Evolutionary conservation across 2,888 invertebrate genomes (phyloP).

Genomic region (Ennomos quercinarius): DNA sequence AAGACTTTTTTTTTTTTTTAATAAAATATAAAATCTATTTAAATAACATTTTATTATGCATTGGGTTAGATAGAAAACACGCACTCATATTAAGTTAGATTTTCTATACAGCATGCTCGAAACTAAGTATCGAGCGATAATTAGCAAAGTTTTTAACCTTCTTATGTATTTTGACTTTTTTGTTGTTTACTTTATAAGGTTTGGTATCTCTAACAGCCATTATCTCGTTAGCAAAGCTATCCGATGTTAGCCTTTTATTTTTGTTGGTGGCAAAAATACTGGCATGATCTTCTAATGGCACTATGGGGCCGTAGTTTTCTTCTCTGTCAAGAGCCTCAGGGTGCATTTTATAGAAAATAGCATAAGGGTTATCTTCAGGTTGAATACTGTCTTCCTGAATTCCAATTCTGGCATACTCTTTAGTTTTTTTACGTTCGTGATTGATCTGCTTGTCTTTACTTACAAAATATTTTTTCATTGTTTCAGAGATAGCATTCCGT

Average conservation of each 20-base stretch:
- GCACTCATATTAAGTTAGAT: neutral
- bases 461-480: constrained; percentile 51
- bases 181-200: constrained; percentile 14
- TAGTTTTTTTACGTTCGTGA: constrained; percentile 34
- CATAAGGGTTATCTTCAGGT: constrained; percentile 55
- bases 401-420: constrained; percentile 44
- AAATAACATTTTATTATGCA: constrained; percentile 1
- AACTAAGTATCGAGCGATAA: neutral
- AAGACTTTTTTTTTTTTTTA: too few relatives aligned
- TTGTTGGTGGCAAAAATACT: constrained; percentile 20
- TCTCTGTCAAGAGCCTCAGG: constrained; percentile 51
- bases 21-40: too few relatives aligned
- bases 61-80: neutral
- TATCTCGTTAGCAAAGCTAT: constrained; percentile 13
- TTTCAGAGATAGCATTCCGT: constrained; percentile 46
- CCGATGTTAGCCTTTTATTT: constrained; percentile 24
- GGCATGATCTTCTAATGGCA: constrained; percentile 38
- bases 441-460: constrained; percentile 46
- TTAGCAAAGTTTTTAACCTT: constrained; percentile 32
- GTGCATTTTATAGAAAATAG: constrained; percentile 64
- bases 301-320: constrained; percentile 40
- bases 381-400: constrained; percentile 49
- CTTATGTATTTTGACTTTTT: constrained; percentile 30
- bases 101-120: constrained; percentile 2
- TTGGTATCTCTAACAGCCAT: constrained; percentile 5